Base-by-base conservation (phyloP, 2,888 invertebrate genomes). In the Bombylius discolor region DNA sequence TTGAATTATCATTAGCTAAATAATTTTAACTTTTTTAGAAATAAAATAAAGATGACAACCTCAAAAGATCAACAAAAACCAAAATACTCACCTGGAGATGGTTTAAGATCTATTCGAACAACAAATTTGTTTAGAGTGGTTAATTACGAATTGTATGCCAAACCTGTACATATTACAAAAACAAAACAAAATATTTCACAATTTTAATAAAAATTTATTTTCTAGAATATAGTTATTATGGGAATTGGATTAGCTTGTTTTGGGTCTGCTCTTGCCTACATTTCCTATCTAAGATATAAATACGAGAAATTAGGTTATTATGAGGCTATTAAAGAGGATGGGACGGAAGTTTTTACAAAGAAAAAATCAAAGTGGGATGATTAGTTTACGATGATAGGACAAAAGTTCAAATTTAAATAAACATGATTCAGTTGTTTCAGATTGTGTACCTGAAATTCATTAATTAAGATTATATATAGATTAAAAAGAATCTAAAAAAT, bases 141-240 rank as follows among this genome's bases (percentile, higher is more conserved):
- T 0, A 95, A 95, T 75, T 94, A 88, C 74, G 94, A 95, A 74
- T 77, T 95, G 3, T 95, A 92, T 70, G 82, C 85, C 0, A 90
- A 85, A 74, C 94, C 92, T 59, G 94, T 94, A 79, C 81, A 85
- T 76, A 49, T 53, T n/a, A 13, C 5, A 47, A 32, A 32, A 11
- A 32, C 9, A 32, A 7, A 42, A 33, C 52, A 13, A 1, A 12
- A 7, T 42, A 47, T 2, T 11, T 31, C 9, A 46, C 4, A 33
- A 14, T 32, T 14, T 11, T 8, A 47, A 12, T 39, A 44, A 7
- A 6, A 46, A 42, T 31, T 11, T 9, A 3, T 51, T 23, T 52
- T 81, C 62, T 78, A 92, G 93, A 94, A 94, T 75, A 83, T 85
- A 64, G 79, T 85, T 5, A 81, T 92, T 61, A 94, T 94, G 93